Evolutionary conservation across 2,888 invertebrate genomes (phyloP), one percentile per base, ranked within the genome.

Genomic region (Xestia c-nigrum): DNA sequence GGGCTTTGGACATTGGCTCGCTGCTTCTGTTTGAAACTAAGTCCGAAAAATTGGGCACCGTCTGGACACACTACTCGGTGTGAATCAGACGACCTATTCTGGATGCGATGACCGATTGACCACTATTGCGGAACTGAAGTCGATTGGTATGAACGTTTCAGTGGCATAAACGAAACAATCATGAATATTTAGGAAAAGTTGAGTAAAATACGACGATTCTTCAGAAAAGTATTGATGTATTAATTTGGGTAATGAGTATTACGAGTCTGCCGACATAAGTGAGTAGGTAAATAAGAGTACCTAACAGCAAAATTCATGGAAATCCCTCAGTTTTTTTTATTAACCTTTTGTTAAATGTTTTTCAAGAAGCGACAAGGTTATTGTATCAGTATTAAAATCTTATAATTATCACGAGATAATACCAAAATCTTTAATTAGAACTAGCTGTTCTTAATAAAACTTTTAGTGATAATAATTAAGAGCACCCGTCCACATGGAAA

Each of bases 11-110:
- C 72, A 87, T 84, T 84, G 73, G 57, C 9, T 46, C 52, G 55
- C 38, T 50, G 69, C 38, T 76, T 52, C 55, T 50, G 68, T 75
- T 78, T 66, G 57, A 66, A 74, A 76, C 55, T 76, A 77, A 85
- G 74, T 64, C 87, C 81, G 78, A 86, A 85, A 86, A 82, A 89
- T 85, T 87, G 68, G 69, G 43, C 64, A 57, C 10, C 65, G 84
- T 79, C 72, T 85, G 88, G 83, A 80, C 77, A 77, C 68, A 74
- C 68, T 79, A 77, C 24, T 72, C 63, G 19, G 7, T 61, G 57
- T 78, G 80, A 80, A 83, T 80, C 77, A 76, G 68, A 70, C 52
- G 78, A 19, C 68, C 61, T 89, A 89, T 89, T 89, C 88, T 89
- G 85, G 55, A 78, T 2, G 43, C 10, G 59, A 72, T 38, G 50